phyloP scores from a whole-genome alignment of 2,888 invertebrate genomes.

The Trisateles emortualis region DNA sequence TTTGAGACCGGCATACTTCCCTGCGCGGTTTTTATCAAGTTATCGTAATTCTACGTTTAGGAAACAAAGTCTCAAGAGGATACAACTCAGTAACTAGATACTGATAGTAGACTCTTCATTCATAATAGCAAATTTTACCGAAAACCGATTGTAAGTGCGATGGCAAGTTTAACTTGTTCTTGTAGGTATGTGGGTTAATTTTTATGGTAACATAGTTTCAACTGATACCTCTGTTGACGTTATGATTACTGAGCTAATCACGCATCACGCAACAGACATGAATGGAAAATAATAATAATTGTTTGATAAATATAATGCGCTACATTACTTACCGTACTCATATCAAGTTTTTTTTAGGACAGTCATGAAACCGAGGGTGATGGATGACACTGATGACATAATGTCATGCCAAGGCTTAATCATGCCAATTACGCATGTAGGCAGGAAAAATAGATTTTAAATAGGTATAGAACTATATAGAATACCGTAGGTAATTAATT shows the following conservation, averaged over 20 bases:
- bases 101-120: not conserved
- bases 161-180: not conserved
- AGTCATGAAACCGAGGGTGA: not conserved
- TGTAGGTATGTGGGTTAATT: not conserved
- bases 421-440: not conserved
- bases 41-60: slow-evolving; percentile 40
- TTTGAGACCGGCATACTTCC: slow-evolving; percentile 65
- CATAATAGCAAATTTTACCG: not conserved
- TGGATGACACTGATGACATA: too few species aligned
- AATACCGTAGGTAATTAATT: too few species aligned
- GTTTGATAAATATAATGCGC: not conserved
- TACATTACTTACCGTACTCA: not conserved
- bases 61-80: not conserved
- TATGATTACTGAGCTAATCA: slow-evolving; percentile 11
- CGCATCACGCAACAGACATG: not conserved
- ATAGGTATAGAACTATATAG: too few species aligned
- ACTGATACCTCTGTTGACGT: not conserved
- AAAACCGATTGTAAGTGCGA: not conserved
- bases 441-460: slow-evolving; percentile 13
- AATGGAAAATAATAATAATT: not conserved
- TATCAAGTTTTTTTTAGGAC: not conserved
- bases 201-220: not conserved
- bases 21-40: slow-evolving; percentile 54
- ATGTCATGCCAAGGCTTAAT: not conserved
- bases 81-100: not conserved